Evolutionary conservation across 2,888 invertebrate genomes (phyloP), one percentile per base, ranked within the genome.

Genomic region (Drosophila hamatofila): DNA sequence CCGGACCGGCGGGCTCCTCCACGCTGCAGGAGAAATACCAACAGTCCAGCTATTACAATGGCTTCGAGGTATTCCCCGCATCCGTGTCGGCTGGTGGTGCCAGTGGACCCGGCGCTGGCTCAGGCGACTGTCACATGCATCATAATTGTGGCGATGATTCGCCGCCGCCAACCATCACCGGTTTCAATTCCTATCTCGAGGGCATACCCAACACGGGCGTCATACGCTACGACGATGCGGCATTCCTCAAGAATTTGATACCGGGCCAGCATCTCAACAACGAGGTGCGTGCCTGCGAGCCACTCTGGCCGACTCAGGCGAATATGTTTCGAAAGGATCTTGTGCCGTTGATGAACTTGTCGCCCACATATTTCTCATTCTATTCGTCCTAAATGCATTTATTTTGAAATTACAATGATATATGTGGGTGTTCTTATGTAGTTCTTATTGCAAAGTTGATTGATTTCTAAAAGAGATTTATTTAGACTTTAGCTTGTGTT

Each of bases 181-280:
- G 92, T 65, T 92, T 90, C 70, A 93, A 92, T 87, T 91, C 92
- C 73, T 92, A 93, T 72, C 87, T 92, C 56, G 92, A 93, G 67
- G 92, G 92, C 65, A 92, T 93, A 72, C 92, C 92, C 39, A 92
- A 92, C 65, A 92, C 92, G 4, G 92, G 91, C 12, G 91, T 91
- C 59, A 92, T 92, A 64, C 93, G 93, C 66, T 93, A 93, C 65
- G 93, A 93, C 68, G 93, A 93, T 73, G 90, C 92, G 39, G 86
- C 92, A 7, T 93, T 92, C 73, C 89, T 93, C 44, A 91, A 92
- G 81, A 93, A 91, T 69, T 81, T 93, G 65, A 92, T 93, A 83
- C 93, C 93, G n/a, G 93, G 93, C 16, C 93, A 93, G 69, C 91
- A 92, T 82, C 90, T 93, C 30, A 93, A 93, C 78, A 93, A 91